These are phyloP conservation scores for Julus scandinavius DNA, from an alignment of 2,888 invertebrate species.

Conservation along the genomic window DNA sequence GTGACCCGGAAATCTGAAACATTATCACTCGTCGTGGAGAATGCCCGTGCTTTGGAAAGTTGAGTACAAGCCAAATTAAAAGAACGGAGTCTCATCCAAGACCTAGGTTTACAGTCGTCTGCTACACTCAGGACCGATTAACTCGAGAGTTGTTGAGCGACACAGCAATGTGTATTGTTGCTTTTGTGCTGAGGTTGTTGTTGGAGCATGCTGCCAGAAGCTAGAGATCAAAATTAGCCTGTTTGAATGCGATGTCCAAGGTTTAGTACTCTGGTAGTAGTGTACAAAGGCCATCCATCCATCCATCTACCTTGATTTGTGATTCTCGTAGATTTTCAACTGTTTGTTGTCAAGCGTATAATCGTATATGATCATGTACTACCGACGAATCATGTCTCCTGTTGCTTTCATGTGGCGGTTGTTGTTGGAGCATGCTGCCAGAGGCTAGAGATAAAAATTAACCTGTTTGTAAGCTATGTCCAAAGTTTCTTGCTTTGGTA, in stretches of 20 bases:
- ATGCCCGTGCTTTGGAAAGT: background rate
- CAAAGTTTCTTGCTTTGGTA: background rate
- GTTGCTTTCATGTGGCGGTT: background rate
- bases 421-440: background rate
- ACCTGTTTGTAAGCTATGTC: background rate
- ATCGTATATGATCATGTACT: no score
- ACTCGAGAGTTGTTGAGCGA: background rate
- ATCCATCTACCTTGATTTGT: no score
- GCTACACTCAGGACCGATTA: background rate
- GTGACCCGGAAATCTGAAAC: background rate
- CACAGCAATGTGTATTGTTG: background rate
- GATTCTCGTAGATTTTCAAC: no score
- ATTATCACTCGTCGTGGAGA: background rate
- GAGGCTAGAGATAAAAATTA: background rate
- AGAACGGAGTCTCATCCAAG: background rate
- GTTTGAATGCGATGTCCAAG: no score
- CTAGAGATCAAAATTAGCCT: no score
- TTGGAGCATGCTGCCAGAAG: background rate
- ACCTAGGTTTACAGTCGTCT: background rate
- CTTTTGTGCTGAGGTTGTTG: background rate
- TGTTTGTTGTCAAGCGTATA: no score
- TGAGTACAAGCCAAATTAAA: constrained; percentile 16
- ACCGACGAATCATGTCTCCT: background rate
- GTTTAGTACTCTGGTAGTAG: no score
- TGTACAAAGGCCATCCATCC: no score